Evolutionary conservation across 2,888 invertebrate species (phyloP).

Genomic region (Aporophyla nigra): DNA sequence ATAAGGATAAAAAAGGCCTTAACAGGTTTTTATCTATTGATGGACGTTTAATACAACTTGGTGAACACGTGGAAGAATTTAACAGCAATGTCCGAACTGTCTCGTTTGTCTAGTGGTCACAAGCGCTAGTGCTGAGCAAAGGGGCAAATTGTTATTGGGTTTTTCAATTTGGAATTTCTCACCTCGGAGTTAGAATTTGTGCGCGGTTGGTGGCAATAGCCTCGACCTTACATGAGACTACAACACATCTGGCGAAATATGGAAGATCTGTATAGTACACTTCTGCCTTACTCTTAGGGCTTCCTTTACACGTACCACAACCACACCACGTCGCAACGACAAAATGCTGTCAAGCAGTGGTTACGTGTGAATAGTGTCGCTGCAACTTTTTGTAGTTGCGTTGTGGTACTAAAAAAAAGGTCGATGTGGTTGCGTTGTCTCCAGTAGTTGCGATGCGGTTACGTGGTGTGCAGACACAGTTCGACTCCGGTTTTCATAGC

Average conservation of each 20-base stretch:
- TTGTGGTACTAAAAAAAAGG: too few species aligned
- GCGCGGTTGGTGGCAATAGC: not conserved
- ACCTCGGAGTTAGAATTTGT: not conserved
- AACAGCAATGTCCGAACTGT: not conserved
- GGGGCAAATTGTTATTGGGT: not conserved
- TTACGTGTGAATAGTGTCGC: too few species aligned
- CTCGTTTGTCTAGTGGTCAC: not conserved
- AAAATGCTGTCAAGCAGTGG: too few species aligned
- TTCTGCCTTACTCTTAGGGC: not conserved
- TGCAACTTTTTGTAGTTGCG: too few species aligned
- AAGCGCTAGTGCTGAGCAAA: too few species aligned
- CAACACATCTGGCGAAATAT: not conserved
- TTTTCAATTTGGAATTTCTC: not conserved
- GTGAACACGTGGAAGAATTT: not conserved
- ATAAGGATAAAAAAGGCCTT: conserved; percentile 21
- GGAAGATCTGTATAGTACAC: not conserved
- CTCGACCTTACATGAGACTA: not conserved
- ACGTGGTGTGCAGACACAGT: too few species aligned
- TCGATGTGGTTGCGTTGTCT: too few species aligned
- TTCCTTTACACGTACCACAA: too few species aligned
- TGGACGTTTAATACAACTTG: not conserved
- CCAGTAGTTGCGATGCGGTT: too few species aligned
- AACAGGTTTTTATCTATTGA: conserved; percentile 31
- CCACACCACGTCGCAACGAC: too few species aligned
- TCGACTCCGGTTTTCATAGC: too few species aligned